These are phyloP conservation scores for Alethe castanea DNA, from an alignment of 2,113 vertebrate genomes.

Conservation along the genomic window DNA sequence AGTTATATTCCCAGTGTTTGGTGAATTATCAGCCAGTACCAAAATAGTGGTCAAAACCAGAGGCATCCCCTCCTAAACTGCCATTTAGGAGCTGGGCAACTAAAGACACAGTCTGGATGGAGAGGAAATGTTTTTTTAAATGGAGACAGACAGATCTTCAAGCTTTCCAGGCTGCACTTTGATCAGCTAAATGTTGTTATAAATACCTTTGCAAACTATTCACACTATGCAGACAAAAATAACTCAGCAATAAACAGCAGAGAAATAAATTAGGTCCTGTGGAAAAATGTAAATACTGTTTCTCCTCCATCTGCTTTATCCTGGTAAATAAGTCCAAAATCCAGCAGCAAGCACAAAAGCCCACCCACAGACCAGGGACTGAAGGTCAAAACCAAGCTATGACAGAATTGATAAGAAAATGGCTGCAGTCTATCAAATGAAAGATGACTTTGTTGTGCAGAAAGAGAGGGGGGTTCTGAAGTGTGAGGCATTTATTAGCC, in stretches of 20 bases:
- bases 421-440: not conserved
- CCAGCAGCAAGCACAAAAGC: not conserved
- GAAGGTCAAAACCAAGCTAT: not conserved
- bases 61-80: not conserved
- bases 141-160: not conserved
- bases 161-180: not conserved
- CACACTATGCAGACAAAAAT: not conserved
- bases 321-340: not conserved
- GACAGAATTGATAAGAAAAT: not conserved
- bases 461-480: not conserved
- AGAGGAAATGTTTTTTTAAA: not conserved
- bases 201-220: slow-evolving; percentile 6
- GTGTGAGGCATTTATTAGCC: not conserved
- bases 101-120: not conserved
- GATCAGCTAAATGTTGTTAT: not conserved
- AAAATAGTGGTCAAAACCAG: not conserved
- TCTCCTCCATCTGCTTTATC: not conserved
- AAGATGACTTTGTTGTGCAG: not conserved
- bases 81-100: not conserved
- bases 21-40: not conserved
- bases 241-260: not conserved
- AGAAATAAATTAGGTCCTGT: not conserved
- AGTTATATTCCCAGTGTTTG: not conserved
- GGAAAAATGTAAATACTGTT: not conserved
- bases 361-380: not conserved